Evolutionary conservation across 2,113 vertebrate species (phyloP).

Genomic region (Upupa epops): DNA sequence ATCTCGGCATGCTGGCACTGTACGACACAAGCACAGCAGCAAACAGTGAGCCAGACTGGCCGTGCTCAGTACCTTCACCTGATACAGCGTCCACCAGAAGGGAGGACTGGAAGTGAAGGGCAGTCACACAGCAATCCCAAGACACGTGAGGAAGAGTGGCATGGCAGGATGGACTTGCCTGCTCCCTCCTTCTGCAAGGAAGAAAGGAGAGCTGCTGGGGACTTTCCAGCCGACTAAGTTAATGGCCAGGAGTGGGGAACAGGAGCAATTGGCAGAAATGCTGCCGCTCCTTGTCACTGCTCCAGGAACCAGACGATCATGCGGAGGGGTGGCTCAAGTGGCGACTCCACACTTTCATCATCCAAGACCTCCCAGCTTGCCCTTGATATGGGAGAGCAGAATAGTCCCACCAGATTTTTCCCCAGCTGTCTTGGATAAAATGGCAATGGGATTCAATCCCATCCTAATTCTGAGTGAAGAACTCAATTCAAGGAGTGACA

Average conservation of each 20-base stretch:
- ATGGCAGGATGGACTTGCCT: neutral
- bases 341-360: fast-evolving
- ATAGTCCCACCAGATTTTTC: neutral
- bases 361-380: neutral
- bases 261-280: neutral
- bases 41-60: neutral
- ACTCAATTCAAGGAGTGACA: neutral
- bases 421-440: neutral
- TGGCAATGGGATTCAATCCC: neutral
- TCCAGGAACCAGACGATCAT: neutral
- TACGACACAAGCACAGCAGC: neutral
- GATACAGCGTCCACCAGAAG: neutral
- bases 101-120: neutral
- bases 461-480: neutral
- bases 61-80: fast-evolving
- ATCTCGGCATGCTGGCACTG: fast-evolving
- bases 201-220: neutral
- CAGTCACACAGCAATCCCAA: neutral
- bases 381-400: neutral
- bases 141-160: neutral
- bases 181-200: neutral
- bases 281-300: neutral
- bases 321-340: neutral
- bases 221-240: neutral
- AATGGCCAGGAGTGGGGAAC: fast-evolving